These are phyloP conservation scores for Bursaphelenchus okinawaensis DNA, from an alignment of 2,888 invertebrate genomes.

Conservation along the genomic window DNA sequence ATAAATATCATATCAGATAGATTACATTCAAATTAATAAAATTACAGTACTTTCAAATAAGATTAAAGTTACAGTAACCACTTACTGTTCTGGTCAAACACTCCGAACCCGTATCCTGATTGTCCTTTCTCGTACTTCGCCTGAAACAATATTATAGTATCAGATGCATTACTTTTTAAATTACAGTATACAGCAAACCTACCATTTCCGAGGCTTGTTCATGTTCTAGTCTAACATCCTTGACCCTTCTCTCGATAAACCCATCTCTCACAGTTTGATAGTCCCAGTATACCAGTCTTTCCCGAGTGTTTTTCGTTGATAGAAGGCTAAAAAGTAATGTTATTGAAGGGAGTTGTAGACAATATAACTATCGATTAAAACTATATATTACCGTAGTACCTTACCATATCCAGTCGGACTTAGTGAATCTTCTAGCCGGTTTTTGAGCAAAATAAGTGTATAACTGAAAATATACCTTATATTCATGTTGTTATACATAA, in stretches of 20 bases:
- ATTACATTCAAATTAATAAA: too few species aligned
- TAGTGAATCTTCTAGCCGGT: background rate
- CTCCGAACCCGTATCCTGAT: background rate
- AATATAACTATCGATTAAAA: background rate
- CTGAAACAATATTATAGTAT: background rate
- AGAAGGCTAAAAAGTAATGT: background rate
- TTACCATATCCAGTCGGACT: background rate
- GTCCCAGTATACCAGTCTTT: background rate
- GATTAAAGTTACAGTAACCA: too few species aligned
- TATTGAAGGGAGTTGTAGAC: too few species aligned
- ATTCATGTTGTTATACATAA: too few species aligned
- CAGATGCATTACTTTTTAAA: too few species aligned
- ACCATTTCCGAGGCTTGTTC: background rate
- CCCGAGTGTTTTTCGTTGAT: background rate
- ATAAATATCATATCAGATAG: too few species aligned
- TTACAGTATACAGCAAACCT: too few species aligned
- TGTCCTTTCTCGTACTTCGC: background rate
- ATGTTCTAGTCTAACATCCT: background rate
- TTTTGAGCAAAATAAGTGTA: background rate
- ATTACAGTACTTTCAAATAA: too few species aligned
- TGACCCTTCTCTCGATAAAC: background rate
- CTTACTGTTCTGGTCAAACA: background rate
- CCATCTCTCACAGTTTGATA: background rate
- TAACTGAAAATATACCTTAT: background rate
- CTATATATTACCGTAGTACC: background rate